Base-by-base conservation (phyloP, 2,888 invertebrate species). In the Noctua janthina region DNA sequence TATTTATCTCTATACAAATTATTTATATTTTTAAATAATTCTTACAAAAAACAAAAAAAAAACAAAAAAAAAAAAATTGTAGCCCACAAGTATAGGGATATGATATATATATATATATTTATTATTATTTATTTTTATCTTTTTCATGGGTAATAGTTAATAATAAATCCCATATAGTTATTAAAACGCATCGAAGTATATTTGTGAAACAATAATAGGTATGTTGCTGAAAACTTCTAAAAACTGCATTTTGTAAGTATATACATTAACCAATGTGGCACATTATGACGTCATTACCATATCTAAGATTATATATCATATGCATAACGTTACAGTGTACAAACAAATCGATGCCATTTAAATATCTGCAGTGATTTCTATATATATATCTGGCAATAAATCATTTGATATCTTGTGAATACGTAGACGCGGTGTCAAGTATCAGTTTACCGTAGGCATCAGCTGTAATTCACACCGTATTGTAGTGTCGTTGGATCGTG, bases 321-420 rank as follows among this genome's bases (percentile, higher is more conserved):
- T 49, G 83, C 69, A 76, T 66, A 73, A 73, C n/a, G 20, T 70
- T 73, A 62, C 64, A 35, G 43, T 54, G 68, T 76, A 51, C 64
- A 73, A 72, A 76, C 70, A 85, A 83, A 86, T 83, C 73, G 84
- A 78, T 83, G 81, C 81, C 84, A 79, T 88, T 72, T 81, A 87
- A 86, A 87, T 87, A 87, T 86, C 82, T 85, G 84, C 83, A 78
- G 70, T 82, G 87, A 89, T 90, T 90, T 88, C 77, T 88, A 90
- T 88, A 90, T 88, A 90, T 88, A 89, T 91, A 91, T 90, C 89
- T 84, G 78, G 89, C 89, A 91, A 94, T 95, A 94, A 94, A 95
- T 95, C 94, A 95, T 94, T 92, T 92, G 93, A 94, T 95, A 95
- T 95, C 94, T 93, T 89, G 90, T 92, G 90, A 93, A 91, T 91